Conservation (phyloP, 2,113 vertebrate genomes). For the Cranoglanis bouderius region DNA sequence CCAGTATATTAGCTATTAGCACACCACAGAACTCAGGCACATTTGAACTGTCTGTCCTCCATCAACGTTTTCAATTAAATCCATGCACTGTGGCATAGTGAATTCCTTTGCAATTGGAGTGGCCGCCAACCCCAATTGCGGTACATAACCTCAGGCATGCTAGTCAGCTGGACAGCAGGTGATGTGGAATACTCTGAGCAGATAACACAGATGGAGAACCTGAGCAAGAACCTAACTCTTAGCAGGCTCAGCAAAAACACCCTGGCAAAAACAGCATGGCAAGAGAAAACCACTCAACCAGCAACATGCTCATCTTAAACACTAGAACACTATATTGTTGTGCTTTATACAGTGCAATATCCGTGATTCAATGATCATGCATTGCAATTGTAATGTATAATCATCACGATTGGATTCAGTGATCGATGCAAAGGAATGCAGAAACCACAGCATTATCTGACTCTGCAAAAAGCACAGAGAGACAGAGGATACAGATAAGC, state of each 20-base stretch:
- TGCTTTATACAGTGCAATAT: background rate
- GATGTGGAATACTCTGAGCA: background rate
- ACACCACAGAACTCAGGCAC: background rate
- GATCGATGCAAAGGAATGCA: background rate
- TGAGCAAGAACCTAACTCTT: too few species aligned
- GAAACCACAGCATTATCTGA: slow-evolving; percentile 52
- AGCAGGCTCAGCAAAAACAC: background rate
- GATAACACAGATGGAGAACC: background rate
- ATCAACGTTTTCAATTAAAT: background rate
- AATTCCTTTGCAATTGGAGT: background rate
- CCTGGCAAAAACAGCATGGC: background rate
- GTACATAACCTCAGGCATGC: background rate
- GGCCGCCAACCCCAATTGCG: background rate
- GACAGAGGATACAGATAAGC: slow-evolving; percentile 37
- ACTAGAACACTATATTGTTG: background rate
- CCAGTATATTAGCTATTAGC: background rate
- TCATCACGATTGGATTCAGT: background rate
- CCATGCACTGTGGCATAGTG: background rate
- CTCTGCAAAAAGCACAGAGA: background rate
- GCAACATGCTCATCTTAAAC: background rate
- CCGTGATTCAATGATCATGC: background rate
- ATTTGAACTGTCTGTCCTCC: background rate
- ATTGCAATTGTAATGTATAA: background rate
- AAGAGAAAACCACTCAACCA: background rate
- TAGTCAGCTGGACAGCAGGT: slow-evolving; percentile 15